Evolutionary conservation across 2,888 invertebrate species (phyloP).

Genomic region (Stomorhina lunata): DNA sequence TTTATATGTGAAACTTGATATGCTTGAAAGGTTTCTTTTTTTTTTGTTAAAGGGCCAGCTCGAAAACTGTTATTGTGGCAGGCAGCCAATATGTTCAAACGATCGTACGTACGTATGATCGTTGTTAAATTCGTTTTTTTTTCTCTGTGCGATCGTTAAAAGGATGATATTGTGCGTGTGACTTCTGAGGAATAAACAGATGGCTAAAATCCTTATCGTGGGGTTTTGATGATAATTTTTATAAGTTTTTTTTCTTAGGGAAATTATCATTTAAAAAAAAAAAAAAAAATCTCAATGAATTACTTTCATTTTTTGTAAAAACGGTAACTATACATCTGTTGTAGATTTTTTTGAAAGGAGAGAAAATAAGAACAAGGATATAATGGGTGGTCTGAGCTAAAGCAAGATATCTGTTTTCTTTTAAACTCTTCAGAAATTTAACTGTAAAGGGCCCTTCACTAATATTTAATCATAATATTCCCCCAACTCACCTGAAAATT

Average conservation of each 20-base stretch:
- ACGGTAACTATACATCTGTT: slow-evolving; percentile 58
- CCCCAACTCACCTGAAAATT: slow-evolving; percentile 61
- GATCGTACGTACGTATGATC: too few relatives aligned
- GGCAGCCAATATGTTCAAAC: slow-evolving; percentile 20
- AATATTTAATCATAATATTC: background rate
- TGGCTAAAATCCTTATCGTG: slow-evolving; percentile 59
- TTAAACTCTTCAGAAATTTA: too few relatives aligned
- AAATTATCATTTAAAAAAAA: too few relatives aligned
- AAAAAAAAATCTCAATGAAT: slow-evolving; percentile 16
- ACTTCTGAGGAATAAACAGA: slow-evolving; percentile 63
- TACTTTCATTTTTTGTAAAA: slow-evolving; percentile 40
- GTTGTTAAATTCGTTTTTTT: too few relatives aligned
- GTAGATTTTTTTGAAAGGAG: background rate
- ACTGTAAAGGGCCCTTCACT: too few relatives aligned
- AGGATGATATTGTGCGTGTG: slow-evolving; percentile 63
- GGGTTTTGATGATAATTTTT: slow-evolving; percentile 23
- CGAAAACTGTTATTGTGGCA: slow-evolving; percentile 10
- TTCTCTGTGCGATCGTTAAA: too few relatives aligned
- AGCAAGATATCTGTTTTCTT: too few relatives aligned
- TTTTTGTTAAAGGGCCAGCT: too few relatives aligned
- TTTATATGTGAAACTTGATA: slow-evolving; percentile 75
- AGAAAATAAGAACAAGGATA: background rate
- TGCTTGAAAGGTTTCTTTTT: slow-evolving; percentile 73
- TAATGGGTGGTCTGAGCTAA: too few relatives aligned
- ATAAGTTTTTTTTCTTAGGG: background rate